Conservation (phyloP, 1,140 invertebrate genomes). For the Ctenoplectra terminalis region DNA sequence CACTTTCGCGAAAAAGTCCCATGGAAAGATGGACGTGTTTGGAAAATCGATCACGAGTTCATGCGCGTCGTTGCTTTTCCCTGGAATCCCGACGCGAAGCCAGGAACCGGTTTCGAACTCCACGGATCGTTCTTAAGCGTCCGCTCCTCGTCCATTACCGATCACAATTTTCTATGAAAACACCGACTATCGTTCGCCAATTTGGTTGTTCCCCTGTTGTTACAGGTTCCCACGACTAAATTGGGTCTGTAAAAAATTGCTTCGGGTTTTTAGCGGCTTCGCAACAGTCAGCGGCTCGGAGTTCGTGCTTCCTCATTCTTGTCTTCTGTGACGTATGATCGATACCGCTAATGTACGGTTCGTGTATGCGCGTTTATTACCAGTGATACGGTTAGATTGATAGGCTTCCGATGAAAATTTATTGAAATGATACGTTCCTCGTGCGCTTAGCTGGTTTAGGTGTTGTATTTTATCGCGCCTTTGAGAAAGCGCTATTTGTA, state of each 20-base stretch:
- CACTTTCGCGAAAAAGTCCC: conserved; percentile 45
- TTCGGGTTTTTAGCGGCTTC: background rate
- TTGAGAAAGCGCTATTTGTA: background rate
- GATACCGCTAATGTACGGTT: conserved; percentile 7
- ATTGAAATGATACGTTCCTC: background rate
- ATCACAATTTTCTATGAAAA: background rate
- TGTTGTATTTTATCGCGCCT: background rate
- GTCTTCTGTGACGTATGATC: background rate
- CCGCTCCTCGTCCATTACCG: background rate
- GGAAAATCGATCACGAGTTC: conserved; percentile 41
- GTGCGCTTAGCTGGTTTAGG: background rate
- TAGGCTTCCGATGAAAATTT: background rate
- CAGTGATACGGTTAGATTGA: background rate
- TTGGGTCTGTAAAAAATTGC: background rate
- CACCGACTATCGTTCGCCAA: background rate
- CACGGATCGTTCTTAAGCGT: background rate
- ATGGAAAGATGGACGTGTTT: conserved; percentile 25
- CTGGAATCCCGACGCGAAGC: conserved; percentile 5
- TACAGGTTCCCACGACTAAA: background rate
- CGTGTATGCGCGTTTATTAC: background rate
- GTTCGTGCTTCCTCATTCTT: background rate
- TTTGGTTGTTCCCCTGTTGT: background rate
- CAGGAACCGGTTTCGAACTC: conserved; percentile 40
- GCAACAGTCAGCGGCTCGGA: background rate
- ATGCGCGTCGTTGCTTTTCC: conserved; percentile 51